These are phyloP conservation scores for Axis porcinus DNA, from an alignment of 2,113 vertebrate species.

Conservation along the genomic window DNA sequence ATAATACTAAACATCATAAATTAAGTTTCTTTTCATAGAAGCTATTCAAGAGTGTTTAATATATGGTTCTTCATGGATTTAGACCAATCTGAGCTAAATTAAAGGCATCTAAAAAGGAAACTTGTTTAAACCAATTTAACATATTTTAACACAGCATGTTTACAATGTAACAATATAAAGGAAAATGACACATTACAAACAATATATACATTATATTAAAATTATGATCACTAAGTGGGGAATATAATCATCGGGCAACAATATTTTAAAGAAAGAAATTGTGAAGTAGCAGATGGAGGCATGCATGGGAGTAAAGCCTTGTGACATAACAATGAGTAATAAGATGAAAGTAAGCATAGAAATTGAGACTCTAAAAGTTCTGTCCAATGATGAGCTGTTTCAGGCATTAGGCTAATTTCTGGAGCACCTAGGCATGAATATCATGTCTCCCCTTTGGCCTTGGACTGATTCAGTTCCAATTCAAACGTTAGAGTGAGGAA, in stretches of 20 bases:
- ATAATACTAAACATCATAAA: constrained; percentile 82
- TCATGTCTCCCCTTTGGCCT: not conserved
- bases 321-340: constrained; percentile 23
- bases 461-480: not conserved
- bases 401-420: not conserved
- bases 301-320: not conserved
- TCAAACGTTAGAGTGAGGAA: not conserved
- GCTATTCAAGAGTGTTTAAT: constrained; percentile 78
- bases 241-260: constrained; percentile 49
- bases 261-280: constrained; percentile 52
- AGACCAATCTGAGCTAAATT: constrained; percentile 76
- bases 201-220: constrained; percentile 76
- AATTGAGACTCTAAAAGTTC: constrained; percentile 27
- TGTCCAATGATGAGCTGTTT: not conserved
- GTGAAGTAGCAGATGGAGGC: constrained; percentile 22
- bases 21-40: constrained; percentile 80
- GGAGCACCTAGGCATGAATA: not conserved
- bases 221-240: constrained; percentile 72
- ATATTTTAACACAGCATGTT: constrained; percentile 76
- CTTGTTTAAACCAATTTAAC: constrained; percentile 79
- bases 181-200: constrained; percentile 75
- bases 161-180: constrained; percentile 66
- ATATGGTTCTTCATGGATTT: constrained; percentile 75
- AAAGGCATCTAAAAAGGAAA: constrained; percentile 74
- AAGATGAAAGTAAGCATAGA: not conserved